A percentile compares a stretch with the other conserved stretches of the same genome.
Evolutionary conservation across 1,140 invertebrate species (phyloP).

Genomic region (Heliconius eleuchia): DNA sequence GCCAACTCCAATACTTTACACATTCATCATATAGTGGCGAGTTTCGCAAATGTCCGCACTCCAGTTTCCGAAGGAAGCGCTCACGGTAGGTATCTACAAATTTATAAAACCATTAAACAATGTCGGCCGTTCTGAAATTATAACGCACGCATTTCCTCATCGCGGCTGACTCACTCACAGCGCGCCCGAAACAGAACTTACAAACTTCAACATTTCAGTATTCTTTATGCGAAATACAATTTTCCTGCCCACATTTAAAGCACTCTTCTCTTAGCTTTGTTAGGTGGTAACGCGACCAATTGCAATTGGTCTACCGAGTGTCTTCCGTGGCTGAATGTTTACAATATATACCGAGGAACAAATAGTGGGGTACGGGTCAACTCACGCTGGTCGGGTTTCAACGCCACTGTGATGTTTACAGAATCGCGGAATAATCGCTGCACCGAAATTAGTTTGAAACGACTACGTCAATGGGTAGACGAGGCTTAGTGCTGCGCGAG

Average conservation of each 20-base stretch:
- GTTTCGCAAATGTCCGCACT: conserved; percentile 30
- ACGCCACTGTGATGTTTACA: conserved; percentile 72
- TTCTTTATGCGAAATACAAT: conserved; percentile 35
- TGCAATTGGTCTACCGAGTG: conserved; percentile 47
- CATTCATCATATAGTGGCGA: conserved; percentile 20
- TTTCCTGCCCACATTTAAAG: conserved; percentile 38
- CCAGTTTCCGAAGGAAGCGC: conserved; percentile 49
- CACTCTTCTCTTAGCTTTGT: conserved; percentile 37
- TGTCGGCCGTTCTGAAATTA: conserved; percentile 76
- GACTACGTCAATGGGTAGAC: conserved; percentile 78
- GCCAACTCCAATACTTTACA: conserved; percentile 27
- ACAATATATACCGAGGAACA: conserved; percentile 35
- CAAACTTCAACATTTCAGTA: conserved; percentile 44
- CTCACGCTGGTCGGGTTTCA: conserved; percentile 53
- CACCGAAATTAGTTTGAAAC: conserved; percentile 79
- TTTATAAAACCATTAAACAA: conserved; percentile 77
- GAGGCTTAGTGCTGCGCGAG: conserved; percentile 63
- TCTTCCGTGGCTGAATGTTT: conserved; percentile 39
- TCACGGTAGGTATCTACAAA: conserved; percentile 46
- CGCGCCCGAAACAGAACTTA: conserved; percentile 77
- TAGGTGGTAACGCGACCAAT: conserved; percentile 51
- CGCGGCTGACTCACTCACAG: conserved; percentile 73
- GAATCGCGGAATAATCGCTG: conserved; percentile 78
- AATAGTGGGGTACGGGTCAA: conserved; percentile 47
- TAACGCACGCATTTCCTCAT: conserved; percentile 79